Conservation (phyloP, 2,888 invertebrate species). For the Helleia helle region DNA sequence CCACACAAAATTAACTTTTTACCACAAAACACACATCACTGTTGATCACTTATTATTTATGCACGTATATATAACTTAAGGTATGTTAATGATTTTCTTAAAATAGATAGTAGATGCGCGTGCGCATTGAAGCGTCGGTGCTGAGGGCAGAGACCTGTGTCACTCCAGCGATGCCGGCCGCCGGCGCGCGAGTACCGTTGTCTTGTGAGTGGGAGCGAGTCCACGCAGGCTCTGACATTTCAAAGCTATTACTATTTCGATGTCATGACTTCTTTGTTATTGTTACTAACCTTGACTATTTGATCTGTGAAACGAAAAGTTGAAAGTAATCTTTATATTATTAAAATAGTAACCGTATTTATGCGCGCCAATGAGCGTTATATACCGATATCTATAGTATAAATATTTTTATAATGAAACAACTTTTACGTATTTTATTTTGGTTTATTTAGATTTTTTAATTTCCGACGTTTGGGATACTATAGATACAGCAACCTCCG, state of each 20-base stretch:
- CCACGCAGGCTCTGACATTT: slow-evolving; percentile 55
- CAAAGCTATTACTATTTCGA: slow-evolving; percentile 53
- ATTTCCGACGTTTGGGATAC: no score
- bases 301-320: slow-evolving; percentile 3
- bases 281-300: slow-evolving; percentile 12
- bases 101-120: slow-evolving; percentile 21
- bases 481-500: no score
- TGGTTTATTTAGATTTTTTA: neutral
- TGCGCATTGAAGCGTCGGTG: slow-evolving; percentile 35
- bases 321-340: neutral
- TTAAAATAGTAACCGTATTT: no score
- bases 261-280: slow-evolving; percentile 41
- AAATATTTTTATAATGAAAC: no score
- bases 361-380: no score
- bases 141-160: slow-evolving; percentile 63
- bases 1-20: slow-evolving; percentile 2
- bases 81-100: slow-evolving; percentile 9
- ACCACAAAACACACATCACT: slow-evolving; percentile 6
- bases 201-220: slow-evolving; percentile 46
- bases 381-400: no score
- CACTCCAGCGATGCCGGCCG: slow-evolving; percentile 40
- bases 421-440: neutral
- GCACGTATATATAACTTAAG: no score
- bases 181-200: slow-evolving; percentile 57
- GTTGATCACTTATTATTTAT: neutral